Percentiles rank a stretch among this genome's conserved stretches.
These are phyloP conservation scores for Synanceia verrucosa DNA, from an alignment of 2,797 vertebrate species.

Conservation along the genomic window DNA sequence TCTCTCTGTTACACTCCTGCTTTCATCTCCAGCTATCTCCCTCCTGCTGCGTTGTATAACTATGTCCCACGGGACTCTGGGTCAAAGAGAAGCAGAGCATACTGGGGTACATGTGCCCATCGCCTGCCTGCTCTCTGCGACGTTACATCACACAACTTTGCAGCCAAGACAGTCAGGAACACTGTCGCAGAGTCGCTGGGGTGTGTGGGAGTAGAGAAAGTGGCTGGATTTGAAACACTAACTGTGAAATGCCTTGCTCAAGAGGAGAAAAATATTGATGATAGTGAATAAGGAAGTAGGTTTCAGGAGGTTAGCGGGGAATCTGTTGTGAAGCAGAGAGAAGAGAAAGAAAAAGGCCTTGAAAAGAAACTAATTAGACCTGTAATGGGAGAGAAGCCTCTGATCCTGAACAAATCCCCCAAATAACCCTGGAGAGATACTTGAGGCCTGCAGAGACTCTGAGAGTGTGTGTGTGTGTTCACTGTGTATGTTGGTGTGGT, in stretches of 20 bases:
- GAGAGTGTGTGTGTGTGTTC: constrained; percentile 16
- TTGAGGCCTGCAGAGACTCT: constrained; percentile 45
- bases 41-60: constrained; percentile 51
- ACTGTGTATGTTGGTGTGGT: constrained; percentile 20
- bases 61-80: constrained; percentile 43
- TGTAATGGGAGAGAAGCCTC: constrained; percentile 65
- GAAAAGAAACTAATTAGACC: constrained; percentile 71
- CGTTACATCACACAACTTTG: constrained; percentile 41
- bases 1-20: constrained; percentile 33
- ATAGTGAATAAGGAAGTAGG: constrained; percentile 32
- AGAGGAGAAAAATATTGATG: background rate
- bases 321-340: constrained; percentile 35
- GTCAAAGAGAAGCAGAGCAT: constrained; percentile 45
- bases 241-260: background rate
- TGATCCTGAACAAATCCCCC: constrained; percentile 73
- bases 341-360: constrained; percentile 32
- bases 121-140: constrained; percentile 19
- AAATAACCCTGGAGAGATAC: constrained; percentile 60
- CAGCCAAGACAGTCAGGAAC: constrained; percentile 27
- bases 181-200: background rate
- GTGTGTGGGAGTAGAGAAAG: constrained; percentile 25
- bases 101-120: constrained; percentile 12
- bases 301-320: constrained; percentile 48
- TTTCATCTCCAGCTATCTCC: constrained; percentile 52
- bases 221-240: constrained; percentile 30